A percentile compares a stretch with the other conserved stretches of the same genome.
Conservation (phyloP, 2,888 invertebrate species). For the Ormyrus pomaceus region DNA sequence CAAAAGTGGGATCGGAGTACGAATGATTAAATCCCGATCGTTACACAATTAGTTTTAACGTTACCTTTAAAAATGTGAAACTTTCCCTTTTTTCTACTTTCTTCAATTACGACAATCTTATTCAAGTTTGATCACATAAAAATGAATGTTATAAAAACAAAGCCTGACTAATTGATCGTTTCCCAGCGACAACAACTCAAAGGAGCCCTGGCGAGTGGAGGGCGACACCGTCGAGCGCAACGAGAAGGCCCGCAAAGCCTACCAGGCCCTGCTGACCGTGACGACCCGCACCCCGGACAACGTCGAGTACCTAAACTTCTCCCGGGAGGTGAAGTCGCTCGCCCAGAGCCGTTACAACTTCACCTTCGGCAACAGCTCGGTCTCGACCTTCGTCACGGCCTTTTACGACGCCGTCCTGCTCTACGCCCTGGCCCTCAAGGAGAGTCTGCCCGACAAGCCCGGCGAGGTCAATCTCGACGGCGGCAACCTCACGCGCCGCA, state of each 20-base stretch:
- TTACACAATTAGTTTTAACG: too few relatives aligned
- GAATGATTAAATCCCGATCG: too few relatives aligned
- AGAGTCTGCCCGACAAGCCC: conserved; percentile 80
- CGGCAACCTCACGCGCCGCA: conserved; percentile 86
- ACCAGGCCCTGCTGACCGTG: conserved; percentile 91
- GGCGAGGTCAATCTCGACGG: conserved; percentile 82
- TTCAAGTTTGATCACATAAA: background rate
- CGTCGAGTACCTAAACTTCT: conserved; percentile 86
- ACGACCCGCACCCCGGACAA: conserved; percentile 90
- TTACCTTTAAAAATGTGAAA: too few relatives aligned
- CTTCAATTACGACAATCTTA: too few relatives aligned
- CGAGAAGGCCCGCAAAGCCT: conserved; percentile 88
- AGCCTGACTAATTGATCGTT: background rate
- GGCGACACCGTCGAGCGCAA: conserved; percentile 89
- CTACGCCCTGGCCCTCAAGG: conserved; percentile 93
- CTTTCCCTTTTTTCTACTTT: too few relatives aligned
- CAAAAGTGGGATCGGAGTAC: too few relatives aligned
- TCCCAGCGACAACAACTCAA: conserved; percentile 73
- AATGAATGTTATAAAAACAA: background rate
- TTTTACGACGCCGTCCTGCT: conserved; percentile 97
- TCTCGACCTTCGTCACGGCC: conserved; percentile 95
- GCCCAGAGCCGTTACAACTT: conserved; percentile 84
- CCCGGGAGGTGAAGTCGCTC: conserved; percentile 83
- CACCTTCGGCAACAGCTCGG: conserved; percentile 85
- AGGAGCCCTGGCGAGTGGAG: conserved; percentile 90